These are phyloP conservation scores for Atrichornis clamosus DNA, from an alignment of 2,113 vertebrate species.

Conservation along the genomic window DNA sequence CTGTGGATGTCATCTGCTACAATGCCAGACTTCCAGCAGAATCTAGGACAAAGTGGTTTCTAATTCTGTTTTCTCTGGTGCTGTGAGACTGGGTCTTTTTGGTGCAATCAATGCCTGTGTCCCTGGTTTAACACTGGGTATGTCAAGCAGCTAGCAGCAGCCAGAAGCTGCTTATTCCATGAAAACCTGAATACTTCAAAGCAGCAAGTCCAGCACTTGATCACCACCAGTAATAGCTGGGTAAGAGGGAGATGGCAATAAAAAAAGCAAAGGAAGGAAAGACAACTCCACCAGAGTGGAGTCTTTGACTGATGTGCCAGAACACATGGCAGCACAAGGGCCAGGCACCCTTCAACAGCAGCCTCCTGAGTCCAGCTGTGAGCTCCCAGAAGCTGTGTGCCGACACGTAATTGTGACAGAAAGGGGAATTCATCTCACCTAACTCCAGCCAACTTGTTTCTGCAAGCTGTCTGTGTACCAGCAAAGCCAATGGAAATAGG, in stretches of 20 bases:
- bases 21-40: neutral
- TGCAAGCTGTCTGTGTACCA: neutral
- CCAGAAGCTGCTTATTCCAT: neutral
- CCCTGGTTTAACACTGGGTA: neutral
- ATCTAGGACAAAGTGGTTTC: neutral
- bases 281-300: neutral
- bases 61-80: neutral
- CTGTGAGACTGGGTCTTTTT: neutral
- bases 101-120: accelerated
- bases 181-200: neutral
- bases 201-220: neutral
- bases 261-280: neutral
- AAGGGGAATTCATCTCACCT: neutral
- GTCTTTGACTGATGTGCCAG: neutral
- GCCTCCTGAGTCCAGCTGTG: neutral
- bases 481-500: neutral
- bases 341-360: accelerated
- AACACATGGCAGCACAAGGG: neutral
- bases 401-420: accelerated
- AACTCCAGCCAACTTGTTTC: neutral
- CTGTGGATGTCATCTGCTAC: neutral
- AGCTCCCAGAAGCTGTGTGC: neutral
- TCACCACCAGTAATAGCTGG: neutral
- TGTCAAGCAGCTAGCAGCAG: neutral
- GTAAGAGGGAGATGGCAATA: neutral